These are phyloP conservation scores for Botia almorhae DNA, from an alignment of 2,797 vertebrate genomes.

Conservation along the genomic window DNA sequence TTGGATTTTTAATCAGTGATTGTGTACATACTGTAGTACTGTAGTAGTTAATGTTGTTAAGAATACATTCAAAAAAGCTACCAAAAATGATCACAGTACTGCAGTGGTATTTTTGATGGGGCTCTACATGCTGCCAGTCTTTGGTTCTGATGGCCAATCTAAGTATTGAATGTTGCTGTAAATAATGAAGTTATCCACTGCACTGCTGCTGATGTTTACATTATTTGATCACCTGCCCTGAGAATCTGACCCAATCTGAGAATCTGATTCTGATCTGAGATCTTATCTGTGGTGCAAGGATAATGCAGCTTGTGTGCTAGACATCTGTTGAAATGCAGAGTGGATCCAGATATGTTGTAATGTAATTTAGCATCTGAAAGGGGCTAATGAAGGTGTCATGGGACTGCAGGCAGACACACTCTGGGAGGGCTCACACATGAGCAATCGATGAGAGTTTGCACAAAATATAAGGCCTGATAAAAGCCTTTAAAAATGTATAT, in stretches of 20 bases:
- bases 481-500: too few relatives aligned
- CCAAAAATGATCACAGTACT: too few relatives aligned
- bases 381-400: conserved; percentile 14
- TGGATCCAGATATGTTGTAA: conserved; percentile 23
- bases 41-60: too few relatives aligned
- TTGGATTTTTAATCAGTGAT: too few relatives aligned
- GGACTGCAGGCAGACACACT: conserved; percentile 14
- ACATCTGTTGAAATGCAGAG: conserved; percentile 8
- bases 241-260: not conserved
- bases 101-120: too few relatives aligned
- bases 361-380: conserved; percentile 29
- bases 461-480: too few relatives aligned
- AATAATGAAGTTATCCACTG: not conserved
- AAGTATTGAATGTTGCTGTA: not conserved
- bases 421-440: not conserved
- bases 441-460: too few relatives aligned
- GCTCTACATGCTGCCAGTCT: not conserved
- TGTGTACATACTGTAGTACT: too few relatives aligned
- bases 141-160: not conserved
- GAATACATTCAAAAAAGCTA: too few relatives aligned
- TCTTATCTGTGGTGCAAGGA: not conserved
- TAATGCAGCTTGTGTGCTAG: conserved; percentile 11
- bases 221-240: not conserved
- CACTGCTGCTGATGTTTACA: not conserved
- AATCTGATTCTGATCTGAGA: not conserved